Base-by-base conservation (phyloP, 1,140 invertebrate genomes). In the Drosophila erecta region DNA sequence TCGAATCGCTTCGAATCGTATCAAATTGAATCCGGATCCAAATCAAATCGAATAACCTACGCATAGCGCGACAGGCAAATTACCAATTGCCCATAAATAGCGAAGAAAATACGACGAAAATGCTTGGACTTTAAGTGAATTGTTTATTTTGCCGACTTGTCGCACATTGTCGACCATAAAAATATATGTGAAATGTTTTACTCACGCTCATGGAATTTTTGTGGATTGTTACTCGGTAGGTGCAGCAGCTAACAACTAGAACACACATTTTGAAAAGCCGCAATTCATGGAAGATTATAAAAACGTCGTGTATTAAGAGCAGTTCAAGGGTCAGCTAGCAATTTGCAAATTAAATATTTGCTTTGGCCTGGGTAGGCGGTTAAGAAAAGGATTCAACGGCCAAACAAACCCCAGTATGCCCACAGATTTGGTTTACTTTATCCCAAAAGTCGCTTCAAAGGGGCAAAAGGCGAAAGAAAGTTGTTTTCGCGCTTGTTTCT, bases 121-220 rank as follows among this genome's bases (percentile, higher is more conserved):
- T 49, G 47, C 24, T 49, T 0, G 15, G n/a, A 15, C 4, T 47
- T 33, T 61, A 22, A 59, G 43, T 37, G 49, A 27, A 38, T 24
- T 41, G 55, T 55, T 49, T 49, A 27, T 4, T 47, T 24, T 55
- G 30, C 38, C 12, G 35, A 50, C n/a, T 43, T 60, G n/a, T 43
- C 37, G 22, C 35, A 5, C 15, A 11, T 15, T 41, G 38, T 4
- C 4, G 17, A 37, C 11, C 30, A 43, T 64, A 54, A 46, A 65
- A 12, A 30, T 54, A 46, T 58, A 43, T 66, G 47, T 66, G 62
- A 61, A 72, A 84, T 84, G 76, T 64, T 76, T 59, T 7, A 17
- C 41, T 46, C 55, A 64, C 47, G 58, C 69, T 79, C 69, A 55
- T 58, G 71, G 65, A 64, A 51, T 51, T 57, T 61, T 20, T 49